Percentiles rank a stretch among this genome's conserved stretches.
Conservation (phyloP, 2,797 vertebrate genomes). For the Mus minutoides region DNA sequence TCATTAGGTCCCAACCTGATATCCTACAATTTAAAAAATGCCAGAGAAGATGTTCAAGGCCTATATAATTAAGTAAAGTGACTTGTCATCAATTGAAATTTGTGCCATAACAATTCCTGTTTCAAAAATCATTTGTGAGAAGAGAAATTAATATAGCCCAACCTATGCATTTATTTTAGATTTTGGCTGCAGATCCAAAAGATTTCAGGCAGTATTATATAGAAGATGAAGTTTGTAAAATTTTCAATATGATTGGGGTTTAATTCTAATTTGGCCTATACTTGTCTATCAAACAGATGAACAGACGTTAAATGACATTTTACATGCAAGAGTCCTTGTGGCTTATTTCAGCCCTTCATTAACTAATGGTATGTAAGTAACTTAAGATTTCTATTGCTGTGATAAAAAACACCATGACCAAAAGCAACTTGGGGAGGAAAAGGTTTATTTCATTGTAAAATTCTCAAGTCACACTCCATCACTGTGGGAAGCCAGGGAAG, state of each 20-base stretch:
- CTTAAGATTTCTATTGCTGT: background rate
- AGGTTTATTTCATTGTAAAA: background rate
- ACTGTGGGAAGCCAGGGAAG: background rate
- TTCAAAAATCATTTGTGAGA: slow-evolving; percentile 27
- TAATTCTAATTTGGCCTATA: slow-evolving; percentile 23
- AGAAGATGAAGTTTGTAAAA: background rate
- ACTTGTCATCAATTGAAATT: slow-evolving; percentile 45
- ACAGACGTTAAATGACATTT: background rate
- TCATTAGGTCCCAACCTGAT: slow-evolving; percentile 45
- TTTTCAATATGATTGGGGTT: background rate
- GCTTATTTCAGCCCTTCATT: background rate
- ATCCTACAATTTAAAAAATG: slow-evolving; percentile 45
- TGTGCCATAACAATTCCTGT: slow-evolving; percentile 32
- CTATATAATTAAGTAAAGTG: slow-evolving; percentile 56
- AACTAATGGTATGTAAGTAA: background rate
- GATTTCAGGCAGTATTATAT: slow-evolving; percentile 40
- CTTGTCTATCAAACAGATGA: slow-evolving; percentile 13
- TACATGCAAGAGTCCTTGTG: background rate
- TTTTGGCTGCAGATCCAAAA: slow-evolving; percentile 38
- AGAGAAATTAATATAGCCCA: slow-evolving; percentile 20
- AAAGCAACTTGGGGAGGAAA: background rate
- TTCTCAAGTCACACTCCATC: background rate
- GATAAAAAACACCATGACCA: background rate
- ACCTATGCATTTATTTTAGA: background rate
- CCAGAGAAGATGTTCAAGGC: background rate